Conservation (phyloP, 2,113 vertebrate genomes). For the Gymnobelideus leadbeateri region DNA sequence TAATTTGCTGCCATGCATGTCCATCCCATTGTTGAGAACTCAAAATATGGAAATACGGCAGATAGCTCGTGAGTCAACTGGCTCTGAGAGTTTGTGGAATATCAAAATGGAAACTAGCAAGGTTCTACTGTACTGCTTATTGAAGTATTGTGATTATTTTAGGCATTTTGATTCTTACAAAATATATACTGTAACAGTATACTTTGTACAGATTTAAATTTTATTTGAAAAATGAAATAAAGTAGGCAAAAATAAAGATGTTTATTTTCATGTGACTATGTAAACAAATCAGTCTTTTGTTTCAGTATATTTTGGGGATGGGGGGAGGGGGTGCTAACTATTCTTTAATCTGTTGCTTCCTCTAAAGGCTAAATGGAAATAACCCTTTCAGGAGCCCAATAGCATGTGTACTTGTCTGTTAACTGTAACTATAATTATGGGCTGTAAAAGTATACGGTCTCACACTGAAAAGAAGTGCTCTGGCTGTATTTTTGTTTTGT, state of each 20-base stretch:
- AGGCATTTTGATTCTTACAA: constrained; percentile 86
- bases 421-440: constrained; percentile 35
- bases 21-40: constrained; percentile 82
- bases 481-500: constrained; percentile 69
- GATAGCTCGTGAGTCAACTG: constrained; percentile 80
- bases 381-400: constrained; percentile 34
- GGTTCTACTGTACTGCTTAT: constrained; percentile 86
- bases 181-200: constrained; percentile 90
- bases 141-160: constrained; percentile 89
- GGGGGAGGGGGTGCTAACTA: constrained; percentile 45
- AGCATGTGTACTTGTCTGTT: constrained; percentile 41
- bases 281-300: constrained; percentile 88
- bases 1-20: constrained; percentile 81
- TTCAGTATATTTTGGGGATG: constrained; percentile 77
- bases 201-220: constrained; percentile 90
- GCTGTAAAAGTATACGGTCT: constrained; percentile 74
- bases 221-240: constrained; percentile 90
- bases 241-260: constrained; percentile 90
- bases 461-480: constrained; percentile 61
- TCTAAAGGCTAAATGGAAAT: constrained; percentile 44
- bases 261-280: constrained; percentile 89
- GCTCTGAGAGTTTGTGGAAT: constrained; percentile 80
- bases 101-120: constrained; percentile 83
- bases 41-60: constrained; percentile 82
- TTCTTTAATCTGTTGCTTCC: constrained; percentile 47